Conservation (phyloP, 2,797 vertebrate species). For the Arremon brunneinucha region DNA sequence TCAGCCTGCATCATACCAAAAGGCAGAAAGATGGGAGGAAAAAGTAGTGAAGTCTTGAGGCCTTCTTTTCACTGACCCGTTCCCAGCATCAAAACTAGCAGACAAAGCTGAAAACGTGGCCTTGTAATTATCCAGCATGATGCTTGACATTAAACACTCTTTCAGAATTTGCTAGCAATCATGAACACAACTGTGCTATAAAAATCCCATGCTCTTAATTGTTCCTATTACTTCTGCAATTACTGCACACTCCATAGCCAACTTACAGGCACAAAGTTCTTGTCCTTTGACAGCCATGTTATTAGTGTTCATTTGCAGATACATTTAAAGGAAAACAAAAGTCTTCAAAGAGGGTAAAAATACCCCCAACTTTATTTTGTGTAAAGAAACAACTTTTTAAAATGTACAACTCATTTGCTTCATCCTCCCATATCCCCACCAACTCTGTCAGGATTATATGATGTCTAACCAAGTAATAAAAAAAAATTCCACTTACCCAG, state of each 20-base stretch:
- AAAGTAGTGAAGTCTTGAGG: background rate
- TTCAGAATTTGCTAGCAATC: background rate
- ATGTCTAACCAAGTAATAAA: background rate
- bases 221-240: background rate
- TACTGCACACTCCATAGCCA: background rate
- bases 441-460: background rate
- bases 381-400: background rate
- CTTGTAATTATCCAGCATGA: background rate
- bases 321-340: background rate
- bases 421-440: background rate
- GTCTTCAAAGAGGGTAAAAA: background rate
- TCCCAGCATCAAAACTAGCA: background rate
- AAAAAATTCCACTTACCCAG: slow-evolving; percentile 82
- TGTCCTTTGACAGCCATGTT: background rate
- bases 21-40: background rate
- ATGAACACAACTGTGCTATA: background rate
- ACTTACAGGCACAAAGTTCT: background rate
- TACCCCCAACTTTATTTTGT: background rate
- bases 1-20: background rate
- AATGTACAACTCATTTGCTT: background rate
- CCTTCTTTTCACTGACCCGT: background rate
- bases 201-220: background rate
- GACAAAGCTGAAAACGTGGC: background rate
- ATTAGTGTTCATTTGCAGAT: background rate
- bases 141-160: background rate